Conservation (phyloP, 2,888 invertebrate species). For the Drosophila paracracens region DNA sequence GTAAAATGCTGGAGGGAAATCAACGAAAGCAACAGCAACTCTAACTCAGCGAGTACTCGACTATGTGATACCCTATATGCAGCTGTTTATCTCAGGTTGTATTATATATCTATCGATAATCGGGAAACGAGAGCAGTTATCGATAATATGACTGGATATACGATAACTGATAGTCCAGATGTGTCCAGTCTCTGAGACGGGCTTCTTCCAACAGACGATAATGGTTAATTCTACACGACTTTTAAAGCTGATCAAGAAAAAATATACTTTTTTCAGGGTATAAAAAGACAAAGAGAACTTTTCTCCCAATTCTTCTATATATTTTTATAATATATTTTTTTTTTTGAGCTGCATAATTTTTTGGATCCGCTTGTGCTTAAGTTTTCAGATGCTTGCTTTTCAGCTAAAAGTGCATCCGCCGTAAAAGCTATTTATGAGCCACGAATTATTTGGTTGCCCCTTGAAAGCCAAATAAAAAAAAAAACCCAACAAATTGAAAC, state of each 20-base stretch:
- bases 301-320: background rate
- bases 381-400: background rate
- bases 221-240: background rate
- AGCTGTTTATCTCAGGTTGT: background rate
- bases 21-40: conserved; percentile 50
- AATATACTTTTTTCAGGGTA: background rate
- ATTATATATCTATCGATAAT: background rate
- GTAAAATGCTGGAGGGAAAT: conserved; percentile 50
- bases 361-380: background rate
- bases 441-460: conserved; percentile 32
- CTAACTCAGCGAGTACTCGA: background rate
- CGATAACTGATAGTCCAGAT: background rate
- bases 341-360: background rate
- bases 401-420: background rate
- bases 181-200: background rate
- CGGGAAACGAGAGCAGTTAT: background rate
- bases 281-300: background rate
- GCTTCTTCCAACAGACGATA: background rate
- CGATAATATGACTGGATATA: background rate
- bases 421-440: conserved; percentile 47
- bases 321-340: too few species aligned
- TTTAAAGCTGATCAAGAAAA: background rate
- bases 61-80: background rate
- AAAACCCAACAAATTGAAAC: conserved; percentile 30
- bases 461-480: conserved; percentile 12